phyloP scores from a whole-genome alignment of 2,113 vertebrate species.

The Rhea americana region DNA sequence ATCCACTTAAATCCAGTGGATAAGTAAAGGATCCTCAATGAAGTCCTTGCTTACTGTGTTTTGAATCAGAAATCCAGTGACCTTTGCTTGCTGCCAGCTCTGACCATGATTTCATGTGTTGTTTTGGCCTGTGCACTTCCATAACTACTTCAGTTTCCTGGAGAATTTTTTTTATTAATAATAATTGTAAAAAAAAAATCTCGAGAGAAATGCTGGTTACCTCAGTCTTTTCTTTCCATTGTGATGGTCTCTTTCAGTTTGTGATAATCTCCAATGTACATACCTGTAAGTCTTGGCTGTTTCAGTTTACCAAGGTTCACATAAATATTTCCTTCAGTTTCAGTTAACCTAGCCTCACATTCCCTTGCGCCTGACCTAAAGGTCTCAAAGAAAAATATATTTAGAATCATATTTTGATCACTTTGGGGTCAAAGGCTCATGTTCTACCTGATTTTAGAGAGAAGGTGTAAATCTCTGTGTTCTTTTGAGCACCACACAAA shows the following conservation, averaged over 20 bases:
- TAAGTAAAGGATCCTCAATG: neutral
- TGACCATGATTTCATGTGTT: neutral
- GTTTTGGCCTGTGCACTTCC: neutral
- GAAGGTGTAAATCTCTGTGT: neutral
- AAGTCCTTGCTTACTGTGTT: neutral
- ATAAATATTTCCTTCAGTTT: constrained; percentile 10
- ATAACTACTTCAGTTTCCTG: neutral
- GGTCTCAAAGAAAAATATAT: neutral
- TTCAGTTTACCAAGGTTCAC: neutral
- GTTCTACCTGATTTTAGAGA: neutral
- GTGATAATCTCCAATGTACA: neutral
- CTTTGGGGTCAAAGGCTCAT: neutral
- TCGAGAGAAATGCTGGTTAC: neutral
- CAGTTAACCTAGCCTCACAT: neutral
- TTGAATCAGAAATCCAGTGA: neutral
- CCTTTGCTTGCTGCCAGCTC: neutral
- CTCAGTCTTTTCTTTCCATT: neutral
- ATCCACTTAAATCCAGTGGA: neutral
- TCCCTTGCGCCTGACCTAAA: neutral
- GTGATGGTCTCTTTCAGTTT: neutral
- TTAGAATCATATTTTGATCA: neutral
- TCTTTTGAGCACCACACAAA: neutral
- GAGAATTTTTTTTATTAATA: neutral
- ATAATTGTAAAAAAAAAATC: neutral
- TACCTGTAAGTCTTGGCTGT: neutral